Percentiles rank a stretch among this genome's conserved stretches.
These are phyloP conservation scores for Gerris buenoi DNA, from an alignment of 1,140 invertebrate genomes.

Conservation along the genomic window DNA sequence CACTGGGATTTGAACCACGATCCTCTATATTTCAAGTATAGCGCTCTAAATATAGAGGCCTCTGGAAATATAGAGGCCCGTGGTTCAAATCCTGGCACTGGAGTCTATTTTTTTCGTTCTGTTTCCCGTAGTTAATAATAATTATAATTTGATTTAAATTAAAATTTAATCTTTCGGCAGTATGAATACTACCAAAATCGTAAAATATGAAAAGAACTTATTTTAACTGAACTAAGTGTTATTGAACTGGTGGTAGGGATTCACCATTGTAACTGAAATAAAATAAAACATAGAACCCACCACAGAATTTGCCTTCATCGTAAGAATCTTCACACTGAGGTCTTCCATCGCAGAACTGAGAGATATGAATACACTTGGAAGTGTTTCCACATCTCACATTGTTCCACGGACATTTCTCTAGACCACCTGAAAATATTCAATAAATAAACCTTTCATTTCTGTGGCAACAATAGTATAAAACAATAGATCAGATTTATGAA, in stretches of 20 bases:
- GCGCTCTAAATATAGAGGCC: too few relatives aligned
- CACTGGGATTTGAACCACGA: too few relatives aligned
- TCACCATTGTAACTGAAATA: neutral
- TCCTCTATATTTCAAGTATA: neutral
- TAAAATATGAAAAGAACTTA: too few relatives aligned
- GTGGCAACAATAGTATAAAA: too few relatives aligned
- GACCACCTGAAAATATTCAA: neutral
- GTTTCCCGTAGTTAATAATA: too few relatives aligned
- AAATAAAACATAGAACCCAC: conserved; percentile 22
- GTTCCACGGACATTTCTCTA: conserved; percentile 21
- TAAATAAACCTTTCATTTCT: too few relatives aligned
- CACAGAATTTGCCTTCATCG: conserved; percentile 43
- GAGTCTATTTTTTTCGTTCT: too few relatives aligned
- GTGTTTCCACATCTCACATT: conserved; percentile 30
- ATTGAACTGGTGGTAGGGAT: neutral
- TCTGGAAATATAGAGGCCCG: too few relatives aligned
- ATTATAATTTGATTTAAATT: neutral
- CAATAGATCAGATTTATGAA: too few relatives aligned
- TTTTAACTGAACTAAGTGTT: neutral
- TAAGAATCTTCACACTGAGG: conserved; percentile 49
- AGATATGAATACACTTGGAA: conserved; percentile 33
- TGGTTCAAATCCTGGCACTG: too few relatives aligned
- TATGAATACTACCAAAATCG: too few relatives aligned
- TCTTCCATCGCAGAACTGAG: conserved; percentile 42
- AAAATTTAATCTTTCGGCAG: neutral